A percentile compares a stretch with the other conserved stretches of the same genome.
phyloP scores from a whole-genome alignment of 2,113 vertebrate species.

The Tauraco erythrolophus region DNA sequence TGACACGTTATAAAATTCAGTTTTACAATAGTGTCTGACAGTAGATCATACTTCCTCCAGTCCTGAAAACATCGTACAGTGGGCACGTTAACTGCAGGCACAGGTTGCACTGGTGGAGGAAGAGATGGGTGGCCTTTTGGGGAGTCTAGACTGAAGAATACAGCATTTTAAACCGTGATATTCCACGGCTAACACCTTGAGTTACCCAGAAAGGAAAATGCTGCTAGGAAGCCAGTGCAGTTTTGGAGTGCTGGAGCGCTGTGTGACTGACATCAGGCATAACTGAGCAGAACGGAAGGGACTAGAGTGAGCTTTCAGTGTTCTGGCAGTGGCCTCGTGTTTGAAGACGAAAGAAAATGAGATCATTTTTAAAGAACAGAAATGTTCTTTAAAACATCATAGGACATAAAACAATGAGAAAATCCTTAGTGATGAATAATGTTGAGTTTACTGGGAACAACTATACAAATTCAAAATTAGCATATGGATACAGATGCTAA shows the following conservation, averaged over 20 bases:
- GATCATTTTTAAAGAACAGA: not conserved
- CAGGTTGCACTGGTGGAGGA: not conserved
- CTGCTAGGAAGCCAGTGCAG: not conserved
- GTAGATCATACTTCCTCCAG: not conserved
- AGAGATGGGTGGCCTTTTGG: not conserved
- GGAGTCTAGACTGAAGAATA: not conserved
- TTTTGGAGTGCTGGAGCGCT: not conserved
- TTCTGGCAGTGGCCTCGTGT: not conserved
- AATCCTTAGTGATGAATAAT: not conserved
- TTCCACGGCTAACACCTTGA: not conserved
- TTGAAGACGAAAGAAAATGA: not conserved
- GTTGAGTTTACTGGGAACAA: not conserved
- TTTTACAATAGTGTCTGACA: not conserved
- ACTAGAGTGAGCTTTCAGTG: not conserved
- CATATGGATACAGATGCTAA: not conserved
- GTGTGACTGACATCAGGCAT: not conserved
- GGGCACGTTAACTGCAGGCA: not conserved
- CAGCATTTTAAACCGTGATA: not conserved
- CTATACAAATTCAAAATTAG: not conserved
- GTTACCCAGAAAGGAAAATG: not conserved
- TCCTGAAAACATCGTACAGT: not conserved
- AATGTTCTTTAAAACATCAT: too few relatives aligned
- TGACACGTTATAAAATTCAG: not conserved
- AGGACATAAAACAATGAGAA: too few relatives aligned
- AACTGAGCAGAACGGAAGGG: not conserved